Evolutionary conservation across 1,140 invertebrate species (phyloP).

Genomic region (Capitella teleta): DNA sequence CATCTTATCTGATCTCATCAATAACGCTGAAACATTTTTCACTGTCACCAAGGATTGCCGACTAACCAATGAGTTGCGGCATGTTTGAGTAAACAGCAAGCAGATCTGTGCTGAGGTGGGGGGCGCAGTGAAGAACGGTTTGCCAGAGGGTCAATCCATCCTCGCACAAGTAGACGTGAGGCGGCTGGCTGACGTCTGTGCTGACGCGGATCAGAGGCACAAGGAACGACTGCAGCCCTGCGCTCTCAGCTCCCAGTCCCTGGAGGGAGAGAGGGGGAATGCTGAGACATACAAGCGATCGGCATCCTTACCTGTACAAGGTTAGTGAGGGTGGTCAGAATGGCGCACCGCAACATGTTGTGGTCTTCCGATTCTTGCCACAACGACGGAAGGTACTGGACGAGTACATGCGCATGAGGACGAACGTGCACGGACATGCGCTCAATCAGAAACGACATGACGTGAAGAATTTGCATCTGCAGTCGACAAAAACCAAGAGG

Average conservation of each 20-base stretch:
- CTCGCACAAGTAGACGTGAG: constrained; percentile 79
- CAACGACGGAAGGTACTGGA: constrained; percentile 69
- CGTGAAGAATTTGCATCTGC: constrained; percentile 76
- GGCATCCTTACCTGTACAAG: constrained; percentile 54
- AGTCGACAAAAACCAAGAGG: neutral
- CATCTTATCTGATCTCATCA: too few species aligned
- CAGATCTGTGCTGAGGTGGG: constrained; percentile 43
- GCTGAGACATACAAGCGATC: neutral
- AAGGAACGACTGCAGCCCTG: constrained; percentile 54
- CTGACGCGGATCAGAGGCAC: constrained; percentile 61
- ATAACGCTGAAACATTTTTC: too few species aligned
- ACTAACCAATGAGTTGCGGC: constrained; percentile 60
- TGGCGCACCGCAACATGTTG: constrained; percentile 82
- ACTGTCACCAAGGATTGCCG: too few species aligned
- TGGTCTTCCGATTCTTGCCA: constrained; percentile 80
- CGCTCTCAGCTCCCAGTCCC: constrained; percentile 51
- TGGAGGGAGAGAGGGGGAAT: constrained; percentile 15
- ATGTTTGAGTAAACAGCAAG: constrained; percentile 66
- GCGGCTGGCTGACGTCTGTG: constrained; percentile 65
- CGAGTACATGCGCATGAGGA: constrained; percentile 55
- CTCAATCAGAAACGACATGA: constrained; percentile 80
- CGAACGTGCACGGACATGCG: constrained; percentile 64
- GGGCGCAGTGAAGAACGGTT: constrained; percentile 65
- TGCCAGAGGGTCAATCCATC: constrained; percentile 85
- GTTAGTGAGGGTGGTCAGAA: constrained; percentile 72